Percentiles rank a stretch among this genome's conserved stretches.
phyloP scores from a whole-genome alignment of 2,888 invertebrate species.

The Netelia melanura region DNA sequence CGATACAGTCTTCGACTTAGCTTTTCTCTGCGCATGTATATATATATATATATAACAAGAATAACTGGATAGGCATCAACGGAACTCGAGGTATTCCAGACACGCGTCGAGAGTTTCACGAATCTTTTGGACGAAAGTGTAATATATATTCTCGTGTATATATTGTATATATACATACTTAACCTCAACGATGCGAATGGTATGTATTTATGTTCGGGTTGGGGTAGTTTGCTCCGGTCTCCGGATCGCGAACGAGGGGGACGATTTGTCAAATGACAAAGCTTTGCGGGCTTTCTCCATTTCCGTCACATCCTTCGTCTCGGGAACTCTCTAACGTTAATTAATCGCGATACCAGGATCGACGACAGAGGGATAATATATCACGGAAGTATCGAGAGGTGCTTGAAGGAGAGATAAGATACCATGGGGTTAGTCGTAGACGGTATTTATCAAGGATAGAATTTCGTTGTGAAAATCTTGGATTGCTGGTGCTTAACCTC shows the following conservation, averaged over 20 bases:
- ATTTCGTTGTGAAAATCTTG: constrained; percentile 51
- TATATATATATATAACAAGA: not conserved
- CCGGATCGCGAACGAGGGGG: constrained; percentile 25
- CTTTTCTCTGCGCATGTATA: not conserved
- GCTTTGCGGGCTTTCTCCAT: constrained; percentile 24
- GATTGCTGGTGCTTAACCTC: constrained; percentile 44
- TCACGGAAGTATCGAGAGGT: constrained; percentile 11
- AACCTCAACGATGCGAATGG: not conserved
- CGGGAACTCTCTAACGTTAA: not conserved
- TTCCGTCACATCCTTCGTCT: constrained; percentile 3
- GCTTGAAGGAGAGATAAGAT: not conserved
- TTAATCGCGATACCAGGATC: not conserved
- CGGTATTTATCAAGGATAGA: constrained; percentile 40
- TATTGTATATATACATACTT: not conserved
- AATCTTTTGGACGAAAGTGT: constrained; percentile 50
- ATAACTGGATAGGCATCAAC: constrained; percentile 22
- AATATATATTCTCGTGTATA: not conserved
- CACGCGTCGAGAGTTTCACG: constrained; percentile 54
- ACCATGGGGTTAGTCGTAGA: not conserved
- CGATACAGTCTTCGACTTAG: constrained; percentile 45
- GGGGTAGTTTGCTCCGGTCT: not conserved
- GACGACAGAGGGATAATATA: not conserved
- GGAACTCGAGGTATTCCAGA: constrained; percentile 48
- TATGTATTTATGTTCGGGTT: not conserved
- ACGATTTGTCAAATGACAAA: constrained; percentile 48